Evolutionary conservation across 23 tunicate genomes (phyloP).

Genomic region (Halocynthia aurantium): DNA sequence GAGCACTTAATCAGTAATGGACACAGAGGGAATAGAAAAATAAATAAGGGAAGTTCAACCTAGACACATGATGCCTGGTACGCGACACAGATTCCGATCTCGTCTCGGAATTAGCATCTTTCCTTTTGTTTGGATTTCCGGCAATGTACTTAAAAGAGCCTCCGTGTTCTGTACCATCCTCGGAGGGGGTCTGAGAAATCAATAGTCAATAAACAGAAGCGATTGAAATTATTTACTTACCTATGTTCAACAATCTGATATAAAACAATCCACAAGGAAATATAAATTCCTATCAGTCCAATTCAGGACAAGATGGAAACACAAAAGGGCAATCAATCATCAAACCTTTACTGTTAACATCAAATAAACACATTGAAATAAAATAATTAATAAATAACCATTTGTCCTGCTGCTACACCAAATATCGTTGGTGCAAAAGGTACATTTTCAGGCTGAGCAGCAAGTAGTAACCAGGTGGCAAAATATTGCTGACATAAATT

Average conservation of each 20-base stretch:
- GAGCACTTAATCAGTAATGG: too few relatives aligned
- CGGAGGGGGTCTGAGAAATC: too few relatives aligned
- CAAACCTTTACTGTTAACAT: too few relatives aligned
- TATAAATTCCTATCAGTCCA: too few relatives aligned
- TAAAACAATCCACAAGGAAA: too few relatives aligned
- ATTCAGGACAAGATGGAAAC: too few relatives aligned
- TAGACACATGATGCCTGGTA: not conserved
- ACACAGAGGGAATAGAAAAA: not conserved
- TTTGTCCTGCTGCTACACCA: not conserved
- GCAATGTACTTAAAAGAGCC: not conserved
- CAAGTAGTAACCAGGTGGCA: constrained; percentile 33
- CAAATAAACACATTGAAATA: not conserved
- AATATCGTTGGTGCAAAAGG: constrained; percentile 30
- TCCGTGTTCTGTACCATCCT: not conserved
- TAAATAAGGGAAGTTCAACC: not conserved
- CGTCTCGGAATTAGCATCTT: not conserved
- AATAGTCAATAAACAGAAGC: too few relatives aligned
- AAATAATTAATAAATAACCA: not conserved
- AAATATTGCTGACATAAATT: constrained; percentile 7
- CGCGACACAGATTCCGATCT: not conserved
- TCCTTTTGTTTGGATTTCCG: not conserved
- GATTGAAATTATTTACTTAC: too few relatives aligned
- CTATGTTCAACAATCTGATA: too few relatives aligned
- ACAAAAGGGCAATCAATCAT: too few relatives aligned
- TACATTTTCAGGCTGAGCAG: constrained; percentile 44